Evolutionary conservation across 2,797 vertebrate genomes (phyloP), one percentile per base, ranked within the genome.

Genomic region (Margarornis squamiger): DNA sequence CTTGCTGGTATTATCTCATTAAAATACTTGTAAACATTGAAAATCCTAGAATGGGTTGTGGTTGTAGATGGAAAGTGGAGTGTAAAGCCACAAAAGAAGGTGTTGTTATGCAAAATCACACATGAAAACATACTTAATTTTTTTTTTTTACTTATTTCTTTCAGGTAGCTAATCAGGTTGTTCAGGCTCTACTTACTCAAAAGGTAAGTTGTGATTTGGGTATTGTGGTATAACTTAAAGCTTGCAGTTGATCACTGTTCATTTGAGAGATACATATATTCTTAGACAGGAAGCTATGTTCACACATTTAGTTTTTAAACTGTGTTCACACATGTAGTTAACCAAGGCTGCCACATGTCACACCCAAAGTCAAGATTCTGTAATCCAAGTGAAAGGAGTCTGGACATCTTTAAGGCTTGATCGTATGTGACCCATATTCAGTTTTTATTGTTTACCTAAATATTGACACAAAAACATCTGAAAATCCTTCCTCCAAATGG

Each of bases 101-200:
- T 68, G 10, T 34, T 52, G 5, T 55, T 74, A 23, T 55, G 5
- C 29, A 46, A 30, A 51, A 62, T 34, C 2, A 41, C 10, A 72
- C 26, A 34, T 17, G 38, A 39, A 58, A 74, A 54, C 46, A 36
- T 51, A 79, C 29, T 74, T 84, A 18, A 63, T 10, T 27, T 66
- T 2, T 80, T 51, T 70, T 11, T 41, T 61, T 57, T 80, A 20
- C 90, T 78, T 94, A 34, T 97, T 94, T 96, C 63, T 97, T 97
- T 67, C 90, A 99, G 99, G 99, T 99, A 73, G 99, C 99, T 95
- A 99, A 99, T 97, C 99, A 99, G 91, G 99, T 99, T 26, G 99
- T 99, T 82, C 98, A 99, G 96, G 99, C 99, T 38, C 98, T 99
- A 23, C 99, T 99, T 86, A 99, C 99, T 94, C 99, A 99, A 96